Evolutionary conservation across 1,140 invertebrate species (phyloP).

Genomic region (Eumaeus atala): DNA sequence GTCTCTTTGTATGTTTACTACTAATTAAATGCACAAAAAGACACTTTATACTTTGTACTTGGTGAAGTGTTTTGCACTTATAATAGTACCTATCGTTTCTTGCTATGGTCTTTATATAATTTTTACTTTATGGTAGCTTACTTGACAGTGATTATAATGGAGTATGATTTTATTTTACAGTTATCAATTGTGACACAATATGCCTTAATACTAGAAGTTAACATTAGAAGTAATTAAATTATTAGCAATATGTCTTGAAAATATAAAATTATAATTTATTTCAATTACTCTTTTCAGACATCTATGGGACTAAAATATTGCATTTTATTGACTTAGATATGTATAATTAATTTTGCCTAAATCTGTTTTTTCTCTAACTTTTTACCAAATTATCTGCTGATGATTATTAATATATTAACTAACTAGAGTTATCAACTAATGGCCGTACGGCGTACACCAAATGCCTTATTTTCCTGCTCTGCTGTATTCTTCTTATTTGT

Average conservation of each 20-base stretch:
- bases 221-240: too few relatives aligned
- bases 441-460: conserved; percentile 1
- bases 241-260: too few relatives aligned
- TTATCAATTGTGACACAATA: neutral
- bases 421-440: too few relatives aligned
- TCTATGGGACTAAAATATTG: too few relatives aligned
- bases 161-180: neutral
- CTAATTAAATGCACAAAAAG: conserved; percentile 14
- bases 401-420: too few relatives aligned
- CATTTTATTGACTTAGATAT: too few relatives aligned
- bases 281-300: too few relatives aligned
- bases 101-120: neutral
- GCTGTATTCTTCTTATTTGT: neutral
- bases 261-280: too few relatives aligned
- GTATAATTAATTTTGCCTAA: too few relatives aligned
- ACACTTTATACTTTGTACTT: conserved; percentile 3
- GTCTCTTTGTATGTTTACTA: conserved; percentile 11
- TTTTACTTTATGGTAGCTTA: conserved; percentile 2
- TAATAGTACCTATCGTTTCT: neutral
- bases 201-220: neutral
- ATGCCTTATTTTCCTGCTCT: neutral
- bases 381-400: too few relatives aligned
- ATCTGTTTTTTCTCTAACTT: too few relatives aligned
- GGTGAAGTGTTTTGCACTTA: neutral
- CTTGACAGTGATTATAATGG: conserved; percentile 1